phyloP scores from a whole-genome alignment of 2,797 vertebrate genomes.

The Acestrorhynchus altus region DNA sequence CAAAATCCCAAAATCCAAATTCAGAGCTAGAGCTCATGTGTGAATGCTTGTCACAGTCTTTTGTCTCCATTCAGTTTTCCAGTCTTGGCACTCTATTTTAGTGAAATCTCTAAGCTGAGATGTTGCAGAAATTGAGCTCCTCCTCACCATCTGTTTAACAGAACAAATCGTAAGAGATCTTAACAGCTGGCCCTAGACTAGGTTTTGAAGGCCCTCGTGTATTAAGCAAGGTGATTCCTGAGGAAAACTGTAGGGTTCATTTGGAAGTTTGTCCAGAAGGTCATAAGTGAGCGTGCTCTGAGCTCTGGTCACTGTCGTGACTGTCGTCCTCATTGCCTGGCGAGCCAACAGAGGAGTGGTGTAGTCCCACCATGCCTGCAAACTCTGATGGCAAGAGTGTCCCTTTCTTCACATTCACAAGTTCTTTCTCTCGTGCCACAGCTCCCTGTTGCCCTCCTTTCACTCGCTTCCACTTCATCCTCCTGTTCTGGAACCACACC shows the following conservation, averaged over 20 bases:
- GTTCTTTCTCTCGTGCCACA: slow-evolving; percentile 87
- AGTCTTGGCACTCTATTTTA: background rate
- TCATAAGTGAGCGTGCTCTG: slow-evolving; percentile 89
- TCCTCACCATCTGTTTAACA: slow-evolving; percentile 63
- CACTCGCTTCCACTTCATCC: slow-evolving; percentile 92
- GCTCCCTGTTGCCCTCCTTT: slow-evolving; percentile 90
- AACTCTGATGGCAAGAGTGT: slow-evolving; percentile 88
- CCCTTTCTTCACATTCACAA: slow-evolving; percentile 90
- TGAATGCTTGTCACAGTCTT: slow-evolving; percentile 18
- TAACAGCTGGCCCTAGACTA: slow-evolving; percentile 11
- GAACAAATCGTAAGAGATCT: slow-evolving; percentile 34
- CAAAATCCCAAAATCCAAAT: slow-evolving; percentile 66
- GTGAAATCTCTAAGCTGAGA: slow-evolving; percentile 3
- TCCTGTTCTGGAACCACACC: slow-evolving; percentile 91
- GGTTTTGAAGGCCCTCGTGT: slow-evolving; percentile 34
- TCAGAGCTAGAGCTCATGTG: slow-evolving; percentile 51
- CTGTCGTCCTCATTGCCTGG: slow-evolving; percentile 85
- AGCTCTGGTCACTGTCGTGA: slow-evolving; percentile 89
- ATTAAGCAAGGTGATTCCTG: slow-evolving; percentile 55
- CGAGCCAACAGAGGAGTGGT: slow-evolving; percentile 83
- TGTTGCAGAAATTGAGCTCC: slow-evolving; percentile 18
- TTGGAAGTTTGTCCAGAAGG: slow-evolving; percentile 51
- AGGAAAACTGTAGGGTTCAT: slow-evolving; percentile 46
- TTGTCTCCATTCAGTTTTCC: slow-evolving; percentile 15
- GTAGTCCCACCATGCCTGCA: slow-evolving; percentile 82